phyloP scores from a whole-genome alignment of 2,797 vertebrate species.

The Danionella dracula region DNA sequence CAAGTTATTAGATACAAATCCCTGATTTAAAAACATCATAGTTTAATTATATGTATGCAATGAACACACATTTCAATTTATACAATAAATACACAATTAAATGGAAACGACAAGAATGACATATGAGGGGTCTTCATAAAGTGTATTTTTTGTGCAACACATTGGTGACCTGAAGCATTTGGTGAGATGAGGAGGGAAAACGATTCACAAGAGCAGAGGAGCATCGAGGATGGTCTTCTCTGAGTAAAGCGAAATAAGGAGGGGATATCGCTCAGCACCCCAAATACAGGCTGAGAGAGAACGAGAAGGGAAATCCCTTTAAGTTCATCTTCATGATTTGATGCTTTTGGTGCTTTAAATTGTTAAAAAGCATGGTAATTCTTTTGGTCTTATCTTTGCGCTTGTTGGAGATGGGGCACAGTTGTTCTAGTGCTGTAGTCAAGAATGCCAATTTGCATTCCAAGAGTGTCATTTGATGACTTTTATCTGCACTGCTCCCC shows the following conservation, averaged over 20 bases:
- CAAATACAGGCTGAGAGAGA: too few relatives aligned
- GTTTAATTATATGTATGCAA: too few relatives aligned
- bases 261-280: neutral
- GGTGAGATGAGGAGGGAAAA: neutral
- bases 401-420: slow-evolving; percentile 83
- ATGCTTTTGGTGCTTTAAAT: slow-evolving; percentile 73
- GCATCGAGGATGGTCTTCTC: slow-evolving; percentile 41
- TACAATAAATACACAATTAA: too few relatives aligned
- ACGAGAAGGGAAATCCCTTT: neutral
- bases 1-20: too few relatives aligned
- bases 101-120: too few relatives aligned
- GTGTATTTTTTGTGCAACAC: too few relatives aligned
- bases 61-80: too few relatives aligned
- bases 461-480: slow-evolving; percentile 92
- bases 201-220: slow-evolving; percentile 21
- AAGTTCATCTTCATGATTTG: slow-evolving; percentile 59
- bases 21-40: too few relatives aligned
- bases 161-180: too few relatives aligned
- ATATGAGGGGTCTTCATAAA: too few relatives aligned
- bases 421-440: slow-evolving; percentile 77
- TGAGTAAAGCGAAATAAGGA: neutral
- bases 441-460: slow-evolving; percentile 95
- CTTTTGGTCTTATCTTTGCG: slow-evolving; percentile 67
- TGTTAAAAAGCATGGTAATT: slow-evolving; percentile 47
- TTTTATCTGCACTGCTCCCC: slow-evolving; percentile 80